Evolutionary conservation across 2,113 vertebrate species (phyloP), one percentile per base, ranked within the genome.

Genomic region (Chaenocephalus aceratus): DNA sequence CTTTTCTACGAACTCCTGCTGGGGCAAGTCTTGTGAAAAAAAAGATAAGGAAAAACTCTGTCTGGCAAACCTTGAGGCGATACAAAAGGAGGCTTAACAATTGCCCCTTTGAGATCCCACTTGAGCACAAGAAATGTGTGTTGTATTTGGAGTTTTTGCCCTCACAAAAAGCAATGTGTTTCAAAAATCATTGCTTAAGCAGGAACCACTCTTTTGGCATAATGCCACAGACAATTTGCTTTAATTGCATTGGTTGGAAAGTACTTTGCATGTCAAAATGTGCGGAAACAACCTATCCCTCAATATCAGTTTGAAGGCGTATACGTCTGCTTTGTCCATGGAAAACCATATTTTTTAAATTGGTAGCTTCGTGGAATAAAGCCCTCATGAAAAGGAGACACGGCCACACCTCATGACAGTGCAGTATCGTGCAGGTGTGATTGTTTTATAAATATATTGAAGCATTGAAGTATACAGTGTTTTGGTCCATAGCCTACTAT

Each of bases 91-190:
- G 36, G 61, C 46, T 53, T 68, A 88, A 89, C 87, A 90, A 84
- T 82, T 1, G 34, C 7, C 74, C 68, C 82, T 83, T 87, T 90
- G 71, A 92, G 60, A 58, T 69, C 83, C 85, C 75, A 84, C 84
- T 80, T 48, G 6, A 79, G 54, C 75, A 72, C 72, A 88, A 41
- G 12, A 5, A 78, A 78, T 76, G 85, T 66, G 79, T 86, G 84
- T 62, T 51, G 21, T 64, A 61, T 59, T 59, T 61, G 63, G 48
- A 69, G 58, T 80, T 13, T 63, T 62, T 57, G 36, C 64, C 56
- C 64, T 11, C 10, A 60, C 3, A 0, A 60, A 56, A 57, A 13
- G 10, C 18, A 13, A n/a, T 23, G 9, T 26, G 4, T 76, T 67
- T 62, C 10, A 49, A 48, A 60, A 60, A 30, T 15, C 2, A 23